phyloP scores from a whole-genome alignment of 2,113 vertebrate species.

The Acrocephalus arundinaceus region DNA sequence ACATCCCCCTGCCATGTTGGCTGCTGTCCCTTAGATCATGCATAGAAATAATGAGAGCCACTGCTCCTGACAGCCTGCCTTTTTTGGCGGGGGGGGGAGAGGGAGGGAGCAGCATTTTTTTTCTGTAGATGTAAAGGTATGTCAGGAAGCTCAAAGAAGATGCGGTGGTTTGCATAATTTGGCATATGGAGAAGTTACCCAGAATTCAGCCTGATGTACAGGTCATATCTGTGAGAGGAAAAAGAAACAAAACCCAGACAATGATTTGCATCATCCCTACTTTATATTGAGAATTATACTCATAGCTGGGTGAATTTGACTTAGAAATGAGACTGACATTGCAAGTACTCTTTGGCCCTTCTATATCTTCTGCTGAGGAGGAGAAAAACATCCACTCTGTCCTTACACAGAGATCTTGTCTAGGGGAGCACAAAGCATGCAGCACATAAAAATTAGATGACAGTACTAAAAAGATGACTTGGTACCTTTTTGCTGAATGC shows the following conservation, averaged over 20 bases:
- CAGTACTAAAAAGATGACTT: not conserved
- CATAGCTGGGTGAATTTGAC: not conserved
- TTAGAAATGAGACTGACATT: not conserved
- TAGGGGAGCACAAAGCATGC: not conserved
- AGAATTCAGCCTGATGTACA: not conserved
- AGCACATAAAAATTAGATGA: not conserved
- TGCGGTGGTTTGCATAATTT: not conserved
- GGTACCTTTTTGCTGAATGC: not conserved
- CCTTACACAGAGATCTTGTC: not conserved
- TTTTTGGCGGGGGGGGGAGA: accelerated
- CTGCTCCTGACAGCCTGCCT: not conserved
- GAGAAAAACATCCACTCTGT: not conserved
- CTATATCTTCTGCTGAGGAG: not conserved
- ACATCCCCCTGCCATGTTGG: not conserved
- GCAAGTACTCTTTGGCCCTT: not conserved
- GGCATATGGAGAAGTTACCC: not conserved
- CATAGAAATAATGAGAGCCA: not conserved
- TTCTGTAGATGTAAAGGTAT: not conserved
- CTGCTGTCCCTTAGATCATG: not conserved
- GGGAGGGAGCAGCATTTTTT: not conserved
- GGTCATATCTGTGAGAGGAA: not conserved
- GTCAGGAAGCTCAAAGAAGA: not conserved
- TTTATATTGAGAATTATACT: not conserved
- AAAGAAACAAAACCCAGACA: not conserved
- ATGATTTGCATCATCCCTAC: not conserved